Base-by-base conservation (phyloP, 2,113 vertebrate species). In the Isichthys henryi region DNA sequence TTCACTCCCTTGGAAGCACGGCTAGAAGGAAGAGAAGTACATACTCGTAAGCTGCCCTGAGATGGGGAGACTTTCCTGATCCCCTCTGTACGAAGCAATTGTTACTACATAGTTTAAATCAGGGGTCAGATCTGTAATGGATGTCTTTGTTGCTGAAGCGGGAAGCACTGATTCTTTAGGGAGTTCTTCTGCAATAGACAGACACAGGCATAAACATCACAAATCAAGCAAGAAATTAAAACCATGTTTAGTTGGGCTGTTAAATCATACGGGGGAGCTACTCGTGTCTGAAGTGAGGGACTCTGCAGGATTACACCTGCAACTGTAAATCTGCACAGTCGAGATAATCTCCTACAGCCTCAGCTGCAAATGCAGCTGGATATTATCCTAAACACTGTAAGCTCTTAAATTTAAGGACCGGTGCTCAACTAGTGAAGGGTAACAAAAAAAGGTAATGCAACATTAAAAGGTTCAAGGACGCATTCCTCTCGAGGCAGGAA, bases 41-140 rank as follows among this genome's bases (percentile, higher is more conserved):
- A 98, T 96, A 99, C 98, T 96, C 94, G 97, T 99, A 91, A 99
- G 93, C 92, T 97, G 97, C 70, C 98, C 98, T 91, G 96, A 96
- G 91, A 98, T 94, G 89, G 98, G 97, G 77, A 97, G 90, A 94
- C 98, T 99, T 94, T 99, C 97, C 90, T 97, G 95, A 53, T 93
- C 92, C 88, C 96, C 94, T 15, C 94, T 80, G 91, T 96, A 99
- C 39, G 98, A 96, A 88, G 91, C 89, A 92, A 99, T 96, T 19
- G 96, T 97, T 77, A 99, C 97, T 45, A 94, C 88, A 92, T 99
- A 98, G 52, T 97, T 96, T 95, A 96, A 90, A 93, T 97, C 97
- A 93, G 97, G 93, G 92, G 86, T 95, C 91, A 99, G 96, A 87
- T 97, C 96, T 91, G 95, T 95, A 94, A 99, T 95, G 90, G 96